A percentile compares a stretch with the other conserved stretches of the same genome.
Evolutionary conservation across 92 coral and sea anemone species (phyloP).

Genomic region (Muricea muricata): DNA sequence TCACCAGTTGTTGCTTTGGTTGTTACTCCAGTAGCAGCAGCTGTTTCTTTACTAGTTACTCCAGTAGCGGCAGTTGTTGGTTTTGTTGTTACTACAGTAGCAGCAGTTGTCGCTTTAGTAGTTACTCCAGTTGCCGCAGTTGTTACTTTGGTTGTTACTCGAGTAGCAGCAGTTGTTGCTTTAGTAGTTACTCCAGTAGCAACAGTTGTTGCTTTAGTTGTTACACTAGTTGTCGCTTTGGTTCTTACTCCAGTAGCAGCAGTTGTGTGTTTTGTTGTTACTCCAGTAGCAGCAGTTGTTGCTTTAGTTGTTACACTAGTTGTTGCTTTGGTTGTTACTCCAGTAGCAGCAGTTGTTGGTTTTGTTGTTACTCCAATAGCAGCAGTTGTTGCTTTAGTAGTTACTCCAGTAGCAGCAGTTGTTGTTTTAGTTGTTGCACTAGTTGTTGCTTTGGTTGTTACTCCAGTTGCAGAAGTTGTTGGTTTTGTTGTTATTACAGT

Average conservation of each 20-base stretch:
- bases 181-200: not conserved
- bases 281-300: not conserved
- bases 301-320: constrained; percentile 3
- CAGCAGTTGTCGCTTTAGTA: not conserved
- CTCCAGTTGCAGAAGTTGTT: not conserved
- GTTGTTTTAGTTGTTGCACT: too few species aligned
- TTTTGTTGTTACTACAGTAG: not conserved
- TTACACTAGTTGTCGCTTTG: not conserved
- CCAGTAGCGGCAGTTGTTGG: not conserved
- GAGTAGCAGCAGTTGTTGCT: not conserved
- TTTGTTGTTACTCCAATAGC: not conserved
- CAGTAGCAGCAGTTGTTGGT: constrained; percentile 45
- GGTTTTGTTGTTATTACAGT: not conserved
- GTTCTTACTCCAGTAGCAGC: not conserved
- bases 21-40: not conserved
- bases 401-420: not conserved
- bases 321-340: too few species aligned
- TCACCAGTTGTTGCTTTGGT: not conserved
- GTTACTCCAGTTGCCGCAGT: not conserved
- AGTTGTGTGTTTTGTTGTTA: too few species aligned
- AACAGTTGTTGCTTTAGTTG: not conserved
- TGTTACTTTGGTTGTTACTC: not conserved
- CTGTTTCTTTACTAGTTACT: not conserved
- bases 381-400: not conserved
- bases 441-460: not conserved